Evolutionary conservation across 2,113 vertebrate genomes (phyloP), one percentile per base, ranked within the genome.

Genomic region (Oreochromis aureus): DNA sequence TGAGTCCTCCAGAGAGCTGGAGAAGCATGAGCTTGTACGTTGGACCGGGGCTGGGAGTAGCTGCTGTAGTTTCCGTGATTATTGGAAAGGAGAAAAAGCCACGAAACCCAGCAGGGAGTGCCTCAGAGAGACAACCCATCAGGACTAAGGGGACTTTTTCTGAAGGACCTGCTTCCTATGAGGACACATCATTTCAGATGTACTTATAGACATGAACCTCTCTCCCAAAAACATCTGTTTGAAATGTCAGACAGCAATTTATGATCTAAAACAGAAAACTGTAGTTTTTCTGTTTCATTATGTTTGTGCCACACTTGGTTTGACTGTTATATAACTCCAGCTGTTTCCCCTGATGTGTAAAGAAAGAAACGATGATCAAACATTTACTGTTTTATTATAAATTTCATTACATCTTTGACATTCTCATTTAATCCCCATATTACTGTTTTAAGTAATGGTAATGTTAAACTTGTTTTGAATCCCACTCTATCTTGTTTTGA

Each of bases 361-460:
- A 61, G 58, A 61, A 61, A 4, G 30, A 61, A 61, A 61, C 58
- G 2, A 34, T 61, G 30, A 61, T 61, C 58, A 61, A 34, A 61
- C 30, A 10, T 34, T 61, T 34, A 34, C 8, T 19, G 58, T 61
- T 61, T 34, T 34, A 61, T 61, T 61, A 34, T 32, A 61, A 32
- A 61, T 61, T 0, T 32, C 8, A 61, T 61, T 61, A 61, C 15
- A 34, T 10, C 0, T 61, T 61, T 61, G 58, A 61, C 30, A 0
- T 61, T 61, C 16, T 61, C 58, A 10, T 34, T 61, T 6, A 34
- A 61, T 16, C 56, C 5, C 22, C 58, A 61, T 4, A 2, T 61
- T 61, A 61, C 5, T 34, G 58, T 61, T 10, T 61, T 0, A 34
- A 61, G 58, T 19, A 0, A 61, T 61, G 58, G 19, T 19, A 61